Percentiles rank a stretch among this genome's conserved stretches.
These are phyloP conservation scores for Saxidomus purpurata DNA, from an alignment of 1,140 invertebrate genomes.

Conservation along the genomic window DNA sequence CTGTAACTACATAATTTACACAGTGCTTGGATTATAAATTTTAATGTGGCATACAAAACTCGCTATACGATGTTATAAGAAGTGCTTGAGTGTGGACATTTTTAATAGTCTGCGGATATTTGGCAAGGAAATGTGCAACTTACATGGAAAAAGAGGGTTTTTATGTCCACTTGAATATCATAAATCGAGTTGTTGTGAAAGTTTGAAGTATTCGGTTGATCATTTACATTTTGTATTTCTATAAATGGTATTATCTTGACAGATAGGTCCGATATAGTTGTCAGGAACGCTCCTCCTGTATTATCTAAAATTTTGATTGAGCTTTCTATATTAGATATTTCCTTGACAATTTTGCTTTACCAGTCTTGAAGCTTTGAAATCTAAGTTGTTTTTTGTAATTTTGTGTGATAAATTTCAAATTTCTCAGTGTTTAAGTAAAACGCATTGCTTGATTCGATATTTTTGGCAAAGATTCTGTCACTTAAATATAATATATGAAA, in stretches of 20 bases:
- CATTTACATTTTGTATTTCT: background rate
- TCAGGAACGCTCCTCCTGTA: background rate
- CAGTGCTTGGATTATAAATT: too few species aligned
- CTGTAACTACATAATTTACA: too few species aligned
- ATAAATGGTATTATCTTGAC: background rate
- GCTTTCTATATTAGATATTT: too few species aligned
- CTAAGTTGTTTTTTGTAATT: too few species aligned
- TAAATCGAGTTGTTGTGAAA: conserved; percentile 33
- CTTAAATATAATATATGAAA: too few species aligned
- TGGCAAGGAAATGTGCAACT: conserved; percentile 15
- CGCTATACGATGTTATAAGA: background rate
- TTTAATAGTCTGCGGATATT: background rate
- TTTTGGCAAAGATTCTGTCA: too few species aligned
- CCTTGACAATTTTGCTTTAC: too few species aligned
- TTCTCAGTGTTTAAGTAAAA: too few species aligned
- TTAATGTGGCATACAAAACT: background rate
- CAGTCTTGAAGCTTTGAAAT: too few species aligned
- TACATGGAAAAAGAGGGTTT: background rate
- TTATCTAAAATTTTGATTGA: background rate
- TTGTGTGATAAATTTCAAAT: too few species aligned
- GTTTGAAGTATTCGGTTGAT: conserved; percentile 22
- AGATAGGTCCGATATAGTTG: background rate
- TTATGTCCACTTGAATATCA: background rate
- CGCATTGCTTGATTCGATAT: too few species aligned
- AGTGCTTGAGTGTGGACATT: background rate